A percentile compares a stretch with the other conserved stretches of the same genome.
These are phyloP conservation scores for Cetoscarus ocellatus DNA, from an alignment of 2,797 vertebrate species.

Conservation along the genomic window DNA sequence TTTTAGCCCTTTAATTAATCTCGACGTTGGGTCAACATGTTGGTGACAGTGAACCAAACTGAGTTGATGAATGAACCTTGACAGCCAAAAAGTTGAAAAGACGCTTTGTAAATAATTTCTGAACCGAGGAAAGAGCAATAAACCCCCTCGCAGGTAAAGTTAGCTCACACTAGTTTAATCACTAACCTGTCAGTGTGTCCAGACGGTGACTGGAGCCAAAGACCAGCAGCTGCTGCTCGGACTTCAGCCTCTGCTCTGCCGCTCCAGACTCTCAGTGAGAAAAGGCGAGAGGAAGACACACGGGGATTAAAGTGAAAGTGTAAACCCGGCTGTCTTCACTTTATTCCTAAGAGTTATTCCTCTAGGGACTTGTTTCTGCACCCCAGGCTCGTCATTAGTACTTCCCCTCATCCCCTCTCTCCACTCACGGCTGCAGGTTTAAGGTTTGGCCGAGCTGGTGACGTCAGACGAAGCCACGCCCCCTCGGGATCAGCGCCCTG, in stretches of 20 bases:
- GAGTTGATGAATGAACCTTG: no score
- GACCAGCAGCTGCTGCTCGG: background rate
- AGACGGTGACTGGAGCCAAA: background rate
- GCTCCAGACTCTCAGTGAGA: background rate
- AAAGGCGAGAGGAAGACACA: no score
- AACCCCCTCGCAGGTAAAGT: no score
- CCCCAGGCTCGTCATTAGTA: slow-evolving; percentile 1
- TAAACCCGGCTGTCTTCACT: background rate
- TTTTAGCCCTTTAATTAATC: no score
- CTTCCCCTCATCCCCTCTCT: background rate
- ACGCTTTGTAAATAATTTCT: no score
- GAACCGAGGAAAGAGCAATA: no score
- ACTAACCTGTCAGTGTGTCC: slow-evolving; percentile 20
- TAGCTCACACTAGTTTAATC: background rate
- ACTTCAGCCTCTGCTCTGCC: background rate
- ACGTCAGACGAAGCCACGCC: slow-evolving; percentile 70
- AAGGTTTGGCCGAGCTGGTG: slow-evolving; percentile 33
- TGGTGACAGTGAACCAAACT: no score
- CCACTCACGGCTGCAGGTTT: slow-evolving; percentile 2
- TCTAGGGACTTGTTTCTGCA: background rate
- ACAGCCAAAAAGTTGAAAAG: no score
- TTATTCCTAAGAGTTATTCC: slow-evolving; percentile 27
- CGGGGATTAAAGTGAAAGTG: slow-evolving; percentile 31
- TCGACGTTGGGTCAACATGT: no score
- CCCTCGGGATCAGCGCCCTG: slow-evolving; percentile 17